phyloP scores from a whole-genome alignment of 2,113 vertebrate species.

The cattle (Bos taurus) region ARS-UCD2.0 NC_037346.1:24688501-24689000 shows the following conservation, averaged over 20 bases:
- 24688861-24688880: background rate
- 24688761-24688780: slow-evolving; percentile 9
- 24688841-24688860: background rate
- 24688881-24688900: background rate
- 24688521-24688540: slow-evolving; percentile 91
- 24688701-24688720: background rate
- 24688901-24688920: background rate
- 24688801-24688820: background rate
- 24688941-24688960: background rate
- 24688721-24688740: background rate
- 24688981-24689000: background rate
- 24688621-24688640: background rate
- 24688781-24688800: background rate
- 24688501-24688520: slow-evolving; percentile 88
- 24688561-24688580: slow-evolving; percentile 95
- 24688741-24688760: slow-evolving; percentile 13
- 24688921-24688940: background rate
- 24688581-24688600: slow-evolving; percentile 92
- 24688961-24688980: background rate
- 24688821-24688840: background rate
- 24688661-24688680: background rate
- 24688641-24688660: slow-evolving; percentile 18
- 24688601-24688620: slow-evolving; percentile 84
- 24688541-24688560: slow-evolving; percentile 93
- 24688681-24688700: background rate